These are phyloP conservation scores for Anisognathus igniventris DNA, from an alignment of 2,797 vertebrate species.

Conservation along the genomic window DNA sequence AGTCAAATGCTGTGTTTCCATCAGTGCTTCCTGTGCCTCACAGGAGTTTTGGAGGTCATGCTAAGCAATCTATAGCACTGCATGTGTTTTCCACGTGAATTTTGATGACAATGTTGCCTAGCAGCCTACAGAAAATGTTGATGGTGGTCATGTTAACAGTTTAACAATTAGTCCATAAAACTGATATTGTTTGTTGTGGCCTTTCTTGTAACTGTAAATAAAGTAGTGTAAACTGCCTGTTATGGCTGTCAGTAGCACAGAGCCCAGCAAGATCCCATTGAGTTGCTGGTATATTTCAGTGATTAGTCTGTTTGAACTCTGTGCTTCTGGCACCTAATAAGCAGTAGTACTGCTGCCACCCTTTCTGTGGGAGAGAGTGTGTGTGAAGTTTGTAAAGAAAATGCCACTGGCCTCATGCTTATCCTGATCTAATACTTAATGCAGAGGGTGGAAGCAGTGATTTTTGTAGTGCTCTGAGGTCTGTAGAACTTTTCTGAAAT, in stretches of 20 bases:
- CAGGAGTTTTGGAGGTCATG: neutral
- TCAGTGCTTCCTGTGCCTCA: neutral
- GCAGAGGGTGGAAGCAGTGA: neutral
- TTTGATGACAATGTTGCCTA: neutral
- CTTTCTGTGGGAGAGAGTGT: neutral
- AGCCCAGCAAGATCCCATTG: neutral
- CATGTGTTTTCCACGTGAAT: fast-evolving
- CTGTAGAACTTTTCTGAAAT: neutral
- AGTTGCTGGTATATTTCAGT: neutral
- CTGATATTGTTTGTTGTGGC: neutral
- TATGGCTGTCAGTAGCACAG: neutral
- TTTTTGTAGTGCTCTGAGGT: neutral
- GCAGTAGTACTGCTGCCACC: neutral
- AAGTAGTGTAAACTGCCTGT: neutral
- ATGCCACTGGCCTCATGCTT: neutral
- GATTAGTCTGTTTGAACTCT: neutral
- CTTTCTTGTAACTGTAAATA: neutral
- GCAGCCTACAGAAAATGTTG: neutral
- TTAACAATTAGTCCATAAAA: neutral
- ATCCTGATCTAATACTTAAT: neutral
- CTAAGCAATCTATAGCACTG: neutral
- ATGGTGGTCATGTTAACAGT: neutral
- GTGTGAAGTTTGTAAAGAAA: neutral
- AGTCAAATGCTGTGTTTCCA: neutral
- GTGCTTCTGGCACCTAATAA: neutral